phyloP scores from a whole-genome alignment of 1,140 invertebrate species.

The Oedothorax gibbosus region DNA sequence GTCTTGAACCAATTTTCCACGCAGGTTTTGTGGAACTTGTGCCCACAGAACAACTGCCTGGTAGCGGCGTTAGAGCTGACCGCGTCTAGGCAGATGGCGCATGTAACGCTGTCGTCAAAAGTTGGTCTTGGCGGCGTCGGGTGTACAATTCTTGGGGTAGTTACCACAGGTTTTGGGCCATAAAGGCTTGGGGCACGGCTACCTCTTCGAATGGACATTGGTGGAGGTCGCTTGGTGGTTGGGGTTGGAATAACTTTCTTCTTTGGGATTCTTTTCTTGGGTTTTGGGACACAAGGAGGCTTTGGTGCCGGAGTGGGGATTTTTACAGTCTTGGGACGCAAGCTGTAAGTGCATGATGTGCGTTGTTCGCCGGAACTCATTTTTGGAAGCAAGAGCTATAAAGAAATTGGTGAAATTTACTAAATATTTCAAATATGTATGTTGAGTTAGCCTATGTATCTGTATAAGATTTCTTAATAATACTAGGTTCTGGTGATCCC shows the following conservation, averaged over 20 bases:
- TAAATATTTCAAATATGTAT: too few species aligned
- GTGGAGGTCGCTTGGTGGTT: too few species aligned
- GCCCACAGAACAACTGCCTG: constrained; percentile 1
- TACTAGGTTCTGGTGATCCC: too few species aligned
- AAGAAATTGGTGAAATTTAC: too few species aligned
- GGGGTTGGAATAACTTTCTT: not conserved
- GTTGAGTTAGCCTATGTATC: too few species aligned
- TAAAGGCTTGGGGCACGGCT: not conserved
- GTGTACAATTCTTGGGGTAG: not conserved
- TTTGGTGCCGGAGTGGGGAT: not conserved
- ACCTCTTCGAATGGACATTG: not conserved
- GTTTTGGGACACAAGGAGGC: not conserved
- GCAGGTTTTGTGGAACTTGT: constrained; percentile 1
- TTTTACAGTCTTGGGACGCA: not conserved
- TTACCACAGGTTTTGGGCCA: not conserved
- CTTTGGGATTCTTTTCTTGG: constrained; percentile 5
- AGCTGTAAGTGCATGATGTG: not conserved
- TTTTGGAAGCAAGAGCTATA: too few species aligned
- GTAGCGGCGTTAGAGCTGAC: not conserved
- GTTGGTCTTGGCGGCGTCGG: not conserved
- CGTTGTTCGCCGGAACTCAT: too few species aligned
- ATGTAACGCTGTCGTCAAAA: not conserved
- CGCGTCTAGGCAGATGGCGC: constrained; percentile 11
- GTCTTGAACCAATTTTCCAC: not conserved
- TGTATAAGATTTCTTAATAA: too few species aligned